These are phyloP conservation scores for Porites lutea DNA, from an alignment of 64 coral and sea anemone species.

Conservation along the genomic window DNA sequence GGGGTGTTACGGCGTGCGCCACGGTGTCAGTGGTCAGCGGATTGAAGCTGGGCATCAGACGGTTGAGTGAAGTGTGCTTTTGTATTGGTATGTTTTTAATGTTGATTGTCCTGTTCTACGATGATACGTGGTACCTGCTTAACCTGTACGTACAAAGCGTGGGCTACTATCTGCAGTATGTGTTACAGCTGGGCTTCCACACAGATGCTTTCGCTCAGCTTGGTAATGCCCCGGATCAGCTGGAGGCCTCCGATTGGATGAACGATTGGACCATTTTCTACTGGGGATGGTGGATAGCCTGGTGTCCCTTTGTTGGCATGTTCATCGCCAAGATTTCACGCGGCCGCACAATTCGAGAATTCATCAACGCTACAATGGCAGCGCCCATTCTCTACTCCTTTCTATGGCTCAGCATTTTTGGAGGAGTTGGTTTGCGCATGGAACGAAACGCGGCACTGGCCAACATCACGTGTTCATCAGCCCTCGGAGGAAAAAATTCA, in stretches of 20 bases:
- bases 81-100: conserved; percentile 56
- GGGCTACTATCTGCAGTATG: conserved; percentile 60
- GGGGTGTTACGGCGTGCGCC: conserved; percentile 65
- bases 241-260: conserved; percentile 53
- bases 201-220: conserved; percentile 71
- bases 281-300: conserved; percentile 75
- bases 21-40: conserved; percentile 69
- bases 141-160: conserved; percentile 52
- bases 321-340: conserved; percentile 73
- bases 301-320: conserved; percentile 67
- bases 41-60: conserved; percentile 64
- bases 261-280: conserved; percentile 78
- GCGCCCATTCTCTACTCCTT: conserved; percentile 56
- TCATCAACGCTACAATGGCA: conserved; percentile 60
- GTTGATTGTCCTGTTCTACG: conserved; percentile 72
- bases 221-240: conserved; percentile 47
- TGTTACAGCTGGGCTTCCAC: conserved; percentile 61
- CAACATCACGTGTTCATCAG: conserved; percentile 43
- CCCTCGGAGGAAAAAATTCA: conserved; percentile 40
- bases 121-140: conserved; percentile 69
- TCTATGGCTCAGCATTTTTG: conserved; percentile 67
- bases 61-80: conserved; percentile 70
- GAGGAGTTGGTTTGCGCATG: conserved; percentile 58
- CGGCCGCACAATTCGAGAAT: conserved; percentile 61
- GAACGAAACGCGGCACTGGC: conserved; percentile 62